Evolutionary conservation across 2,113 vertebrate species (phyloP), one percentile per base, ranked within the genome.

Genomic region (Dipodomys ordii): DNA sequence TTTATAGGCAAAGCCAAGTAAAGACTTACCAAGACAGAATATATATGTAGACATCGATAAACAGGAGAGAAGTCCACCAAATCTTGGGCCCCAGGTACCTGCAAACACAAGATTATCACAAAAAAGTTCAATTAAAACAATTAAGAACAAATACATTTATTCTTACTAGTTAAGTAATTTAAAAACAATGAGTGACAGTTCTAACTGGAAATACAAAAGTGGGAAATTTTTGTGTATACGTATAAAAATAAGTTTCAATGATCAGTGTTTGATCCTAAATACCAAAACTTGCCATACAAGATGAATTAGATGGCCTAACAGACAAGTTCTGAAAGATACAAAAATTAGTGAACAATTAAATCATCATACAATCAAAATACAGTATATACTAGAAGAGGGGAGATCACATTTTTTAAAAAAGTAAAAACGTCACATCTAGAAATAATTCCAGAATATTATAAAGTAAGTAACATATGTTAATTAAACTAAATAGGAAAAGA

Each of bases 41-140:
- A 99, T 97, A 99, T 99, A 89, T 99, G 99, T 35, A 99, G 98
- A 97, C 99, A 99, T 35, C 99, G 98, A 96, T 99, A 99, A 16
- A 99, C 99, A 0, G 99, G 99, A 3, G 99, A 99, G 97, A 99
- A 99, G 94, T 99, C 99, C 97, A 99, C 99, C 98, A 99, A 93
- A 82, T 99, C 99, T 87, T 99, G 99, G 67, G 99, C 99, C 30
- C 99, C 99, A 0, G 99, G 99, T 19, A 99, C 98, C 99, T 99
- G 80, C 20, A 95, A 92, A 91, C 2, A 86, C 4, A 73, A 94
- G 13, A 81, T 7, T 27, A 90, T 93, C 2, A 81, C 53, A 89
- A 79, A 88, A 39, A 22, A 0, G 32, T 12, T 22, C 71, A 80
- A 85, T 86, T 23, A 91, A 91, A 86, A 65, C 62, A 83, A 87